phyloP scores from a whole-genome alignment of 2,888 invertebrate species.

The Ephialtes manifestator region DNA sequence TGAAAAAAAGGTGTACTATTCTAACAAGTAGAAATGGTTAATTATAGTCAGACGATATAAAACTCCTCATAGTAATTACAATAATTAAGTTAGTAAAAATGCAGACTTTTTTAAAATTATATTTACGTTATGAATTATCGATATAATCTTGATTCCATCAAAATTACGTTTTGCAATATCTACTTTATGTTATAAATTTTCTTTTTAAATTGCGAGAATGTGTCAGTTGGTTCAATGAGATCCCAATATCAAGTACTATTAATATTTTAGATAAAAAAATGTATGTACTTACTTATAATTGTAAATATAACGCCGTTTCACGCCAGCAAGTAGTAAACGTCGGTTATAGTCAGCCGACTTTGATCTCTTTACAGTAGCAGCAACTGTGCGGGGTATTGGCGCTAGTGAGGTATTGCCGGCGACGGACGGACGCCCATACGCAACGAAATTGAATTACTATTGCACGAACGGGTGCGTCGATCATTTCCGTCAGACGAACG shows the following conservation, averaged over 20 bases:
- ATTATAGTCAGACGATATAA: too few species aligned
- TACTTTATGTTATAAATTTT: too few species aligned
- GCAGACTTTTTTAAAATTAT: too few species aligned
- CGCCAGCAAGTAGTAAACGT: slow-evolving; percentile 39
- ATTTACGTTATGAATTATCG: too few species aligned
- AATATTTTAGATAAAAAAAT: not conserved
- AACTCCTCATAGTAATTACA: not conserved
- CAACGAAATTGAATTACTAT: slow-evolving; percentile 66
- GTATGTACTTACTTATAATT: not conserved
- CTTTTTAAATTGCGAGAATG: too few species aligned
- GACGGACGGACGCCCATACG: slow-evolving; percentile 57
- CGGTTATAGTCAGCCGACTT: slow-evolving; percentile 46
- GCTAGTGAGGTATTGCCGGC: slow-evolving; percentile 43
- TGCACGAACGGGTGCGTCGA: slow-evolving; percentile 63
- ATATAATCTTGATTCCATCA: too few species aligned
- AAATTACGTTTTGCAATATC: too few species aligned
- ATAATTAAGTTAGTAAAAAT: not conserved
- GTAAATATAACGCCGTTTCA: not conserved
- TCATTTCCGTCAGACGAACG: slow-evolving; percentile 64
- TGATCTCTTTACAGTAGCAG: slow-evolving; percentile 18
- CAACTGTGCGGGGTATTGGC: not conserved
- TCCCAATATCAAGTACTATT: not conserved
- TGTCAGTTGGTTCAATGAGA: not conserved
- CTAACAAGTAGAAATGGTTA: too few species aligned
- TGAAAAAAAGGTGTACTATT: too few species aligned